Evolutionary conservation across 2,888 invertebrate genomes (phyloP), one percentile per base, ranked within the genome.

Genomic region (Gnatocerus cornutus): DNA sequence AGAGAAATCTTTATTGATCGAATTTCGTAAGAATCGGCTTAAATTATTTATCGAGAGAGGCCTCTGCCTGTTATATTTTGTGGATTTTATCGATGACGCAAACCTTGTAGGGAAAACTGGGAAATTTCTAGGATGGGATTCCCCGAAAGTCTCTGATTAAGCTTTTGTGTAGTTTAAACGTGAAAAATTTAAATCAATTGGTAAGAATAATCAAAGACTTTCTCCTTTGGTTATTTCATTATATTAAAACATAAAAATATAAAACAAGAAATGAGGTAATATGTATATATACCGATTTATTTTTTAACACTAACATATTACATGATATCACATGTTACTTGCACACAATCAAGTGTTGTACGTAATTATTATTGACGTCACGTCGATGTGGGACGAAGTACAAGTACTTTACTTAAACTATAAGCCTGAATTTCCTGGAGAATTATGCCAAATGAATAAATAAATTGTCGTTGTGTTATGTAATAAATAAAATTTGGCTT

Each of bases 321-420:
- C 85, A 85, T 85, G 84, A 84, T 85, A 85, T 85, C 85, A 85
- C 85, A 85, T 85, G 83, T 84, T 84, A 85, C 84, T 85, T 85
- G 85, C 85, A 85, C 85, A 85, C 84, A 83, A 83, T 84, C 79
- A 82, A 79, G 84, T 84, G 85, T 84, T 85, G 85, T 85, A 85
- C 84, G 83, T 84, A 83, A 82, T 82, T 77, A 81, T 84, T 84
- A 85, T 85, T 85, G 84, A 85, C 85, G 82, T 77, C 80, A 83
- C 82, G 83, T 84, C 84, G 84, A 84, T 84, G 84, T 84, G 81
- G 82, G 83, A 84, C 82, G 80, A 81, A 81, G 80, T 82, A 84
- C 82, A 84, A 83, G 80, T 82, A 83, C 70, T 80, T 82, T 77
- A 73, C 74, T 73, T 71, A 69, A 66, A 59, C 70, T 67, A 64